These are phyloP conservation scores for Vespertilio murinus DNA, from an alignment of 2,797 vertebrate genomes.

Conservation along the genomic window DNA sequence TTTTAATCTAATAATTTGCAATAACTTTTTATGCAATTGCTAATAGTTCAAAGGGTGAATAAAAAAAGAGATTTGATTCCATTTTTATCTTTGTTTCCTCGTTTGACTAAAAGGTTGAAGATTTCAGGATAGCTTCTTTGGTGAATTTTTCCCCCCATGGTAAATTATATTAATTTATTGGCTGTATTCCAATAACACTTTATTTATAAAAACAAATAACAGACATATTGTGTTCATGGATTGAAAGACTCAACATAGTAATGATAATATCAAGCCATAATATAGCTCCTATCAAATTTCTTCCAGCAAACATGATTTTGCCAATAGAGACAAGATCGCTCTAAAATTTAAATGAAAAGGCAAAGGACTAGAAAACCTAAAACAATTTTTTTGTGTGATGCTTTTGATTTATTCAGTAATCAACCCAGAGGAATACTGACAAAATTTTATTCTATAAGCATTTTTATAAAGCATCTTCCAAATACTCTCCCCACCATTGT, in stretches of 20 bases:
- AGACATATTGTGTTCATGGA: too few species aligned
- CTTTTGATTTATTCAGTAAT: not conserved
- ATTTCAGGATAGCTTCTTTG: conserved; percentile 13
- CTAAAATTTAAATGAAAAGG: too few species aligned
- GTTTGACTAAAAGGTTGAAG: not conserved
- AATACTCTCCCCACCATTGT: not conserved
- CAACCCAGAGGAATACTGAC: not conserved
- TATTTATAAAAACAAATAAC: too few species aligned
- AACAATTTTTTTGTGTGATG: not conserved
- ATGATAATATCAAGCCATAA: too few species aligned
- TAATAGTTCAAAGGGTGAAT: not conserved
- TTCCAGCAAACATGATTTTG: too few species aligned
- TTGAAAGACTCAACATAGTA: too few species aligned
- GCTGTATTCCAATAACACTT: too few species aligned
- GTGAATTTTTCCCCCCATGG: not conserved
- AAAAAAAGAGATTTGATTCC: not conserved
- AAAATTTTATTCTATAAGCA: not conserved
- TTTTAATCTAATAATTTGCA: not conserved
- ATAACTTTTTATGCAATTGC: not conserved
- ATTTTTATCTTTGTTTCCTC: not conserved
- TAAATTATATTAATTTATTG: too few species aligned
- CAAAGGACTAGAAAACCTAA: too few species aligned
- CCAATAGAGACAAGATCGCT: too few species aligned
- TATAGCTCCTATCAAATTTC: too few species aligned
- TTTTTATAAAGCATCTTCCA: conserved; percentile 15